These are phyloP conservation scores for Orius insidiosus DNA, from an alignment of 1,140 invertebrate genomes.

Conservation along the genomic window DNA sequence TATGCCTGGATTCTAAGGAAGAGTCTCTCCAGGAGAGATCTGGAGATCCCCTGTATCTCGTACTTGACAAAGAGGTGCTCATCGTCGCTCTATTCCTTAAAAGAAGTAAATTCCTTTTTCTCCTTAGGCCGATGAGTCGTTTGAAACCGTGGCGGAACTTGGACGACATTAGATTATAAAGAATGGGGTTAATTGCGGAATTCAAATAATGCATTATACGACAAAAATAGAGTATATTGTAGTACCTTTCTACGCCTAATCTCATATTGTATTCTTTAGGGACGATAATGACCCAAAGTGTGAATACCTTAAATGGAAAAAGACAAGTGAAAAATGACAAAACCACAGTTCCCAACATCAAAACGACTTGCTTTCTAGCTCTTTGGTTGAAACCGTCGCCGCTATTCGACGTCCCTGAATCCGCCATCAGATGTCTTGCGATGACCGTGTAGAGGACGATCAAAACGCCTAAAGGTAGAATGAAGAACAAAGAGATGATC, in stretches of 20 bases:
- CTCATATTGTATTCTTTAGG: constrained; percentile 36
- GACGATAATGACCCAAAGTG: constrained; percentile 55
- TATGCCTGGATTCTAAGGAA: constrained; percentile 24
- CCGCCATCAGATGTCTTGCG: constrained; percentile 48
- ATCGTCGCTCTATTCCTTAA: constrained; percentile 18
- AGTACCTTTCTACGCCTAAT: constrained; percentile 52
- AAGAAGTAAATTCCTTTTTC: constrained; percentile 10
- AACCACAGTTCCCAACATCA: constrained; percentile 71
- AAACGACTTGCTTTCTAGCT: constrained; percentile 49
- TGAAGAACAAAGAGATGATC: constrained; percentile 54
- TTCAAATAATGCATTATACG: constrained; percentile 75
- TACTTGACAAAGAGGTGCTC: constrained; percentile 19
- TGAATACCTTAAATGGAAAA: constrained; percentile 68
- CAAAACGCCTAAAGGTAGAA: constrained; percentile 55
- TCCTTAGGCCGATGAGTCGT: constrained; percentile 34
- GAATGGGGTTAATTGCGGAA: constrained; percentile 63
- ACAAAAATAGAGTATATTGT: constrained; percentile 65
- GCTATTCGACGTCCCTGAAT: constrained; percentile 39
- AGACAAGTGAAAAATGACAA: constrained; percentile 75
- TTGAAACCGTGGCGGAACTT: constrained; percentile 65
- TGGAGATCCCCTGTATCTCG: constrained; percentile 14
- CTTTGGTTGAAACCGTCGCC: constrained; percentile 32
- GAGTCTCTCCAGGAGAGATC: constrained; percentile 17
- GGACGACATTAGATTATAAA: constrained; percentile 71
- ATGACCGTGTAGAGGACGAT: constrained; percentile 59